Conservation (phyloP, 2,797 vertebrate species). For the Sebastolobus altivelis region DNA sequence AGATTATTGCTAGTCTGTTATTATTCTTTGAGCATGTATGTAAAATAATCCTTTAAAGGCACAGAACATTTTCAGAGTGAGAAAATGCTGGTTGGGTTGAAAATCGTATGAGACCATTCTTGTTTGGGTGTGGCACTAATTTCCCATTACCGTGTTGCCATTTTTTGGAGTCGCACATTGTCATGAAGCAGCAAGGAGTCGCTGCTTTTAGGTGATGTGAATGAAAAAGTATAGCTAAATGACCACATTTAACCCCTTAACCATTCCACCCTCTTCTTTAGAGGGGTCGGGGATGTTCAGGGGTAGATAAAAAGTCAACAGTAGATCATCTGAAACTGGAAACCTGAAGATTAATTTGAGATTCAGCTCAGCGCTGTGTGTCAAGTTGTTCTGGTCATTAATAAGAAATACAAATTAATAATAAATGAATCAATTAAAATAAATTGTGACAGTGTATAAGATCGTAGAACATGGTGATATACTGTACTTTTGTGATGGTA, state of each 20-base stretch:
- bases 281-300: too few species aligned
- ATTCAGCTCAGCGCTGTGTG: too few species aligned
- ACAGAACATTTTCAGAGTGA: background rate
- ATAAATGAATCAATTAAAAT: too few species aligned
- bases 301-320: too few species aligned
- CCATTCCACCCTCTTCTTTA: too few species aligned
- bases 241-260: slow-evolving; percentile 11
- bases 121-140: slow-evolving; percentile 16
- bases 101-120: background rate
- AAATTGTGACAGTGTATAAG: too few species aligned
- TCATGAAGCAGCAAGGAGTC: slow-evolving; percentile 1
- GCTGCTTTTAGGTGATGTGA: slow-evolving; percentile 3
- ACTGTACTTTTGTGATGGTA: fast-evolving
- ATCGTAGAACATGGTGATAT: too few species aligned
- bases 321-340: too few species aligned
- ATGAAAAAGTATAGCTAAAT: background rate
- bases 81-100: background rate
- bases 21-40: background rate
- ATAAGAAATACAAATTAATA: too few species aligned
- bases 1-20: background rate
- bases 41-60: background rate
- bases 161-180: slow-evolving; percentile 2
- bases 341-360: too few species aligned
- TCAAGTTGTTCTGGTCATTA: too few species aligned
- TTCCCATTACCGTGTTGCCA: background rate